phyloP scores from a whole-genome alignment of 35 echinoderm and acorn worm species.

The Hemicentrotus pulcherrimus region DNA sequence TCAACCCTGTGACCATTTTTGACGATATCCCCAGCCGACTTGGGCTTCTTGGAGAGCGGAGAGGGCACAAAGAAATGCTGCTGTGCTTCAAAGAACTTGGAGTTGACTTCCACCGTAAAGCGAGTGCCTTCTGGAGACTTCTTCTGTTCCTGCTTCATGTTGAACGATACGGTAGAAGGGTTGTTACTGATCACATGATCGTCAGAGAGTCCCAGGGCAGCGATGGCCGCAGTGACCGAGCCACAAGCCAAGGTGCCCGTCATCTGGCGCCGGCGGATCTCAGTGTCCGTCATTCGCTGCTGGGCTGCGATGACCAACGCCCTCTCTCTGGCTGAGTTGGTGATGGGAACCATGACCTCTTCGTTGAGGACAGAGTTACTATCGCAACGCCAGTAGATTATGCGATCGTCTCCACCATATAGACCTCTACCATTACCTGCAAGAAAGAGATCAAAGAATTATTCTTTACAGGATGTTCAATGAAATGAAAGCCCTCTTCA shows the following conservation, averaged over 20 bases:
- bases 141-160: constrained; percentile 39
- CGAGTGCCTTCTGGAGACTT: constrained; percentile 31
- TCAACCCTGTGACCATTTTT: constrained; percentile 70
- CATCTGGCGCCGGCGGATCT: constrained; percentile 72
- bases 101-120: constrained; percentile 67
- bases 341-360: constrained; percentile 76
- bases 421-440: constrained; percentile 77
- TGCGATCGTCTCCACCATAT: constrained; percentile 84
- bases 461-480: neutral
- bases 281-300: constrained; percentile 82
- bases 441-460: neutral
- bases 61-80: constrained; percentile 68
- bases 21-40: constrained; percentile 66
- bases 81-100: constrained; percentile 78
- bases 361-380: constrained; percentile 84
- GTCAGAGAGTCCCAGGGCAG: constrained; percentile 74
- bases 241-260: constrained; percentile 78
- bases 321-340: constrained; percentile 86
- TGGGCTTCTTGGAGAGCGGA: constrained; percentile 54
- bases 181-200: constrained; percentile 51
- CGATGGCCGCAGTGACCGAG: constrained; percentile 91
- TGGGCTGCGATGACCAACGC: constrained; percentile 90
- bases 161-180: constrained; percentile 34
- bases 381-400: constrained; percentile 98
- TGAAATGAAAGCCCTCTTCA: neutral